Evolutionary conservation across 2,113 vertebrate species (phyloP).

Genomic region (Typhlomys cinereus): DNA sequence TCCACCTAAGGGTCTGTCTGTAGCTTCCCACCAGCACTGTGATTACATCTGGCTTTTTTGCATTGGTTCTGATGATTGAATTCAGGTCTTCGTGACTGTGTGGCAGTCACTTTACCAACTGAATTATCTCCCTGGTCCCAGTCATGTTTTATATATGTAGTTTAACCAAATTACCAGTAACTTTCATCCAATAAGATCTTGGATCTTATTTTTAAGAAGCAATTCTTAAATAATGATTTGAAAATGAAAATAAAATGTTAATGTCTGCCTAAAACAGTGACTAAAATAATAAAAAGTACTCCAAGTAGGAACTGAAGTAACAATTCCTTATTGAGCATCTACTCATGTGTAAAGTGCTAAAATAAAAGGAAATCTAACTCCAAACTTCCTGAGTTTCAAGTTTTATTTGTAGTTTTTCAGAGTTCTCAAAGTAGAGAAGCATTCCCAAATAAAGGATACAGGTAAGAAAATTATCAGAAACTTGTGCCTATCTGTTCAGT

Average conservation of each 20-base stretch:
- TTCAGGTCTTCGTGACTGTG: too few species aligned
- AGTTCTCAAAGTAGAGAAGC: neutral
- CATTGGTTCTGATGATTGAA: too few species aligned
- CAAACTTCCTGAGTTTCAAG: neutral
- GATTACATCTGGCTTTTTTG: neutral
- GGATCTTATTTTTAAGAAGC: too few species aligned
- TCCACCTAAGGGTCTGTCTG: neutral
- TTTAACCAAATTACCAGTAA: conserved; percentile 3
- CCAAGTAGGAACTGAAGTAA: conserved; percentile 24
- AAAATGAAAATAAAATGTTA: conserved; percentile 42
- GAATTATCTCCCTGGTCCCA: too few species aligned
- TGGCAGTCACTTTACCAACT: too few species aligned
- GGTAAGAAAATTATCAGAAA: too few species aligned
- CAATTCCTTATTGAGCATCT: neutral
- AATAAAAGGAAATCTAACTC: neutral
- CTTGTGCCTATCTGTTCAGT: neutral
- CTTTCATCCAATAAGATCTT: neutral
- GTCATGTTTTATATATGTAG: too few species aligned
- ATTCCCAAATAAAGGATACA: neutral
- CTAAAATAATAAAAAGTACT: conserved; percentile 26
- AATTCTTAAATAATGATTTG: too few species aligned
- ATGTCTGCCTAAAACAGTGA: conserved; percentile 20
- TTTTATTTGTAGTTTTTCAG: neutral
- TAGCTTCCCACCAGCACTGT: neutral
- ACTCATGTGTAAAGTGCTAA: neutral